Conservation (phyloP, 2,797 vertebrate species). For the Nasua narica region DNA sequence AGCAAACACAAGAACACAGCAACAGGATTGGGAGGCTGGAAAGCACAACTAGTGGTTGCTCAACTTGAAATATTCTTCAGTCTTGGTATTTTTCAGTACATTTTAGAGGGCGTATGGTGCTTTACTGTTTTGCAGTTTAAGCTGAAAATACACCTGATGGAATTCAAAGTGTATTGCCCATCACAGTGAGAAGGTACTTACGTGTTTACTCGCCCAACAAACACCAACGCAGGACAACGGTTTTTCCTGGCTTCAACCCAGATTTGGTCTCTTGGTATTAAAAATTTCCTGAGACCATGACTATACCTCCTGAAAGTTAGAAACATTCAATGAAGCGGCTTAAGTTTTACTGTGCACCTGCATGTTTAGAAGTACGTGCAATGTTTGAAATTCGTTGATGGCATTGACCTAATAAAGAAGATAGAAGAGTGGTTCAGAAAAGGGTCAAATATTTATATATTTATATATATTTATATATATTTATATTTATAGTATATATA, state of each 20-base stretch:
- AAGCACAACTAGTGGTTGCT: not conserved
- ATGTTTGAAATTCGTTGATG: not conserved
- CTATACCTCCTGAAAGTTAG: not conserved
- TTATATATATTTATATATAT: too few relatives aligned
- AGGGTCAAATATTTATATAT: too few relatives aligned
- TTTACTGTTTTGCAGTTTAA: not conserved
- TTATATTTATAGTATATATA: too few relatives aligned
- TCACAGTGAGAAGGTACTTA: not conserved
- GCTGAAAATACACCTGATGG: not conserved
- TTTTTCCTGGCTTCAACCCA: not conserved
- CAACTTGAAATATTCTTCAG: not conserved
- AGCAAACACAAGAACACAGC: not conserved
- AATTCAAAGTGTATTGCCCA: not conserved
- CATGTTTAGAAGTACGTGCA: not conserved
- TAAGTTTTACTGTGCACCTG: not conserved
- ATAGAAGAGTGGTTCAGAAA: not conserved
- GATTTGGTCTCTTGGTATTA: not conserved
- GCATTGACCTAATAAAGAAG: not conserved
- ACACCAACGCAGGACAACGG: fast-evolving
- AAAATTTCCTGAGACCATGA: not conserved
- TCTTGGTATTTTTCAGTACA: not conserved
- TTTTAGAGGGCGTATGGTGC: not conserved
- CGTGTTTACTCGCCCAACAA: not conserved
- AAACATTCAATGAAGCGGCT: not conserved
- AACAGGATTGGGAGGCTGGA: not conserved